These are phyloP conservation scores for Dicycla oo DNA, from an alignment of 2,888 invertebrate species.

Conservation along the genomic window DNA sequence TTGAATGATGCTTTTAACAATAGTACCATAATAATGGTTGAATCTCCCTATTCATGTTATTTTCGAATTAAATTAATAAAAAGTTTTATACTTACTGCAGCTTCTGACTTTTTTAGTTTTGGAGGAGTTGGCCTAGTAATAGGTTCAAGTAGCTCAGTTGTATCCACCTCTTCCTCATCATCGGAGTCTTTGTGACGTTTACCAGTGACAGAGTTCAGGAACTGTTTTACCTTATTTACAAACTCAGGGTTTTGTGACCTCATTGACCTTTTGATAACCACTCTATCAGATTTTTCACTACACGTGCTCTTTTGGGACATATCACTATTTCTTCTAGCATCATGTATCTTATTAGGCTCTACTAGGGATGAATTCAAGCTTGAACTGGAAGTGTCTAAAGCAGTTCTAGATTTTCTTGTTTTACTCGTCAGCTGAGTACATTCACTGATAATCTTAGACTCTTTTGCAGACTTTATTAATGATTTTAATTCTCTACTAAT, in stretches of 20 bases:
- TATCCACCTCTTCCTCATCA: constrained; percentile 74
- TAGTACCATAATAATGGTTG: not conserved
- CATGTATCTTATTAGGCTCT: constrained; percentile 75
- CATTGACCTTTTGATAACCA: constrained; percentile 87
- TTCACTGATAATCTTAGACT: constrained; percentile 92
- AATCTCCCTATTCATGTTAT: not conserved
- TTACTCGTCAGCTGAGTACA: constrained; percentile 89
- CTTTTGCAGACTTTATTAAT: constrained; percentile 92
- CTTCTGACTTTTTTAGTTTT: constrained; percentile 70
- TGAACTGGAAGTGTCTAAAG: constrained; percentile 85
- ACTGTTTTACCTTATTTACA: constrained; percentile 91
- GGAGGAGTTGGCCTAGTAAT: constrained; percentile 63
- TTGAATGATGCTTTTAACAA: constrained; percentile 4
- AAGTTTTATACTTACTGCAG: constrained; percentile 61
- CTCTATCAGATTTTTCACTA: constrained; percentile 83
- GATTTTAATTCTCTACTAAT: constrained; percentile 91
- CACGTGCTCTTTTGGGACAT: constrained; percentile 81
- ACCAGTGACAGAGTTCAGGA: constrained; percentile 89
- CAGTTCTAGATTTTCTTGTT: constrained; percentile 84
- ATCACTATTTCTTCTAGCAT: constrained; percentile 78
- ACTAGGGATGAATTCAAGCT: constrained; percentile 83
- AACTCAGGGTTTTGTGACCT: constrained; percentile 92
- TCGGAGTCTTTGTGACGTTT: constrained; percentile 79
- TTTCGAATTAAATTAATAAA: constrained; percentile 12
- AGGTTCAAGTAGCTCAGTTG: constrained; percentile 59